Conservation (phyloP, 2,797 vertebrate species). For the Petrocephalus sullivani region DNA sequence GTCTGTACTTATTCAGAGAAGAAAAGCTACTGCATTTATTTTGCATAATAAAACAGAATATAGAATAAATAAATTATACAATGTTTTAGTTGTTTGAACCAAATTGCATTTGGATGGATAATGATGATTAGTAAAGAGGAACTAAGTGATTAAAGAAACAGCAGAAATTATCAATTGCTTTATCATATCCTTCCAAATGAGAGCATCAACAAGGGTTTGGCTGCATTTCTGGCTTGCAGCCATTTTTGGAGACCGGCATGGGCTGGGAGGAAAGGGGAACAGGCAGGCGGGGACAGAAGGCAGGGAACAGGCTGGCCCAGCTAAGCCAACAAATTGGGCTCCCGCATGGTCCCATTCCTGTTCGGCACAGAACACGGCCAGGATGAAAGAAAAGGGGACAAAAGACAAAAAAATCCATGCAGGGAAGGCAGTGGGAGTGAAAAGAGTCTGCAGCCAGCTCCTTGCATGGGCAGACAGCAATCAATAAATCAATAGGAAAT, state of each 20-base stretch:
- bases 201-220: background rate
- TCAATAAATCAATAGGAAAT: constrained; percentile 98
- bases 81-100: background rate
- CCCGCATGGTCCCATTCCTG: constrained; percentile 83
- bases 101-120: background rate
- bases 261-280: background rate
- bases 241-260: constrained; percentile 19
- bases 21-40: background rate
- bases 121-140: background rate
- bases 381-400: constrained; percentile 69
- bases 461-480: constrained; percentile 87
- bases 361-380: constrained; percentile 68
- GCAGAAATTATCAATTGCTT: background rate
- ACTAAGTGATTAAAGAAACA: background rate
- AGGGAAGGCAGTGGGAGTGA: constrained; percentile 69
- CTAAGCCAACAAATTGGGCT: constrained; percentile 74
- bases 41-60: background rate
- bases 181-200: background rate
- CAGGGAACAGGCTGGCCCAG: constrained; percentile 43
- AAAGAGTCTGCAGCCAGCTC: constrained; percentile 79
- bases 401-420: constrained; percentile 78
- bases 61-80: background rate
- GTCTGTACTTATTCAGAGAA: background rate
- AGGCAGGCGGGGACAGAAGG: constrained; percentile 27
- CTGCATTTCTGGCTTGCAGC: background rate